phyloP scores from a whole-genome alignment of 2,113 vertebrate genomes.

The Setophaga coronata region DNA sequence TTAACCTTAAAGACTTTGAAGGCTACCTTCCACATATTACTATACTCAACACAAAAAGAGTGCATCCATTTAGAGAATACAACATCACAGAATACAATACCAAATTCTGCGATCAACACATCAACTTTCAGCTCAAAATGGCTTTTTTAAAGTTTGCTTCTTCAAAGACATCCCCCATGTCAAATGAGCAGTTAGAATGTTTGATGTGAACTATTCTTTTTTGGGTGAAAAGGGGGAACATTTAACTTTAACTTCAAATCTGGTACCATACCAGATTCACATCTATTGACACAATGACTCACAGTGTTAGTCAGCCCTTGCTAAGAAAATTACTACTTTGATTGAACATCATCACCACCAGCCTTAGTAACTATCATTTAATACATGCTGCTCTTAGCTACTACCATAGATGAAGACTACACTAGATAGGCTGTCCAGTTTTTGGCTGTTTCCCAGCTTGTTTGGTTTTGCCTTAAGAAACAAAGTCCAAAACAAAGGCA shows the following conservation, averaged over 20 bases:
- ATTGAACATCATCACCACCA: neutral
- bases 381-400: neutral
- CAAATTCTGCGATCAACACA: neutral
- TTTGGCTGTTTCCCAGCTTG: neutral
- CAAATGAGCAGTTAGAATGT: neutral
- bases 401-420: neutral
- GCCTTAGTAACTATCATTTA: neutral
- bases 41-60: neutral
- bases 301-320: neutral
- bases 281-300: neutral
- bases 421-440: neutral
- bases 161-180: neutral
- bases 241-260: neutral
- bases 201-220: neutral
- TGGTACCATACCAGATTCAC: neutral
- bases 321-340: neutral
- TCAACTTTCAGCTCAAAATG: neutral
- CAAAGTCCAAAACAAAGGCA: neutral
- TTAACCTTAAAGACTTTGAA: neutral
- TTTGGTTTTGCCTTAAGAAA: neutral
- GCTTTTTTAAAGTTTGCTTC: neutral
- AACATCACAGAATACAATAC: neutral
- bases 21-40: neutral
- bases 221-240: neutral
- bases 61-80: neutral